These are phyloP conservation scores for Musca domestica DNA, from an alignment of 1,140 invertebrate species.

Conservation along the genomic window DNA sequence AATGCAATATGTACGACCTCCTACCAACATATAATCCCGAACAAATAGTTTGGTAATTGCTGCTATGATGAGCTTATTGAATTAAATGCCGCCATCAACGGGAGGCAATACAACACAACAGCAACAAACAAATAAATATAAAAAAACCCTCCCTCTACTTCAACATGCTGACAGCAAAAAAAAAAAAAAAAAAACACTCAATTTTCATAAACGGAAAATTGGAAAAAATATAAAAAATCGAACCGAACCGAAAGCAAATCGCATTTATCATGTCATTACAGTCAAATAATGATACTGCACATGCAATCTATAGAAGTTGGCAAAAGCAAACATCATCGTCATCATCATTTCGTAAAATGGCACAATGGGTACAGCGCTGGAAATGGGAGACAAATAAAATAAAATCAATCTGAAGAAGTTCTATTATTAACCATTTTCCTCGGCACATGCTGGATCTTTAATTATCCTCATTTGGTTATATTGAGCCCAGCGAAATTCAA, in stretches of 20 bases:
- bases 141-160: not conserved
- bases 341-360: too few relatives aligned
- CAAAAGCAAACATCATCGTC: too few relatives aligned
- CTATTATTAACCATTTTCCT: too few relatives aligned
- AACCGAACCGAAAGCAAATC: not conserved
- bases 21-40: not conserved
- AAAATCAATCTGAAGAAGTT: too few relatives aligned
- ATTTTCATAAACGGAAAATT: too few relatives aligned
- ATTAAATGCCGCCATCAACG: constrained; percentile 16
- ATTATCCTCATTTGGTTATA: too few relatives aligned
- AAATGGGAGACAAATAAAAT: too few relatives aligned
- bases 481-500: too few relatives aligned
- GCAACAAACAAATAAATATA: not conserved
- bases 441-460: too few relatives aligned
- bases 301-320: not conserved
- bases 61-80: constrained; percentile 21
- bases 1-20: too few relatives aligned
- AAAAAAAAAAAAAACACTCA: not conserved
- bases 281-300: constrained; percentile 20
- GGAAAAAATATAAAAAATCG: not conserved
- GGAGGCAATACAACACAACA: not conserved
- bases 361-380: too few relatives aligned
- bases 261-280: constrained; percentile 22
- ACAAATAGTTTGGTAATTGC: constrained; percentile 16
- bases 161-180: not conserved